A percentile compares a stretch with the other conserved stretches of the same genome.
These are phyloP conservation scores for Drosophila tripunctata DNA, from an alignment of 2,888 invertebrate genomes.

Conservation along the genomic window DNA sequence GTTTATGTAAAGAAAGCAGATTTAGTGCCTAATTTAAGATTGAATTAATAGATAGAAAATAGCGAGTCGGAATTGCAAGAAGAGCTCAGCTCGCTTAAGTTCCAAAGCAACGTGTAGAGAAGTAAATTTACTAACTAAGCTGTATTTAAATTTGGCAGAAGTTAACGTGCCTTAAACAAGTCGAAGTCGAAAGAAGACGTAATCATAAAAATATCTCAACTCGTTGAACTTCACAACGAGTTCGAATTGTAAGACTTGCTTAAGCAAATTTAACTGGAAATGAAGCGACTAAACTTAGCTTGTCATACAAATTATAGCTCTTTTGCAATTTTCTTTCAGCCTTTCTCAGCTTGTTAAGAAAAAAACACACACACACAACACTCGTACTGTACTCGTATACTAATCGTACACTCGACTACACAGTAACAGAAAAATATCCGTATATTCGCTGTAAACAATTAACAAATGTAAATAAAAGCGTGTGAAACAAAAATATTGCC, in stretches of 20 bases:
- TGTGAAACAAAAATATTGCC: slow-evolving; percentile 66
- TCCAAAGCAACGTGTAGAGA: too few species aligned
- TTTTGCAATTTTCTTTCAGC: neutral
- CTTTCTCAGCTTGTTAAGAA: neutral
- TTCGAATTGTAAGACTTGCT: neutral
- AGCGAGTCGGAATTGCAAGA: too few species aligned
- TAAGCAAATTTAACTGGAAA: neutral
- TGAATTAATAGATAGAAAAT: too few species aligned
- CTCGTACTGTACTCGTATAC: too few species aligned
- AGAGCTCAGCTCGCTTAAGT: too few species aligned
- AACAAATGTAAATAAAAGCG: slow-evolving; percentile 69
- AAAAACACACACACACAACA: too few species aligned
- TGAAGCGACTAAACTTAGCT: too few species aligned
- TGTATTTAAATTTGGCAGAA: too few species aligned
- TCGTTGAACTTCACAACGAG: neutral
- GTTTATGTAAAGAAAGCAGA: too few species aligned
- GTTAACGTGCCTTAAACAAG: too few species aligned
- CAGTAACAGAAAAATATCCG: slow-evolving; percentile 30
- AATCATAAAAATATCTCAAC: neutral
- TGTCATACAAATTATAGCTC: neutral
- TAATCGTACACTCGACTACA: slow-evolving; percentile 29
- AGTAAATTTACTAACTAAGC: too few species aligned
- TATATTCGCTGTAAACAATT: slow-evolving; percentile 61
- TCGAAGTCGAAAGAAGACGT: neutral
- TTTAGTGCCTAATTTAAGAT: too few species aligned